These are phyloP conservation scores for Polypterus bichir DNA, from an alignment of 2,113 vertebrate species.

Conservation along the genomic window DNA sequence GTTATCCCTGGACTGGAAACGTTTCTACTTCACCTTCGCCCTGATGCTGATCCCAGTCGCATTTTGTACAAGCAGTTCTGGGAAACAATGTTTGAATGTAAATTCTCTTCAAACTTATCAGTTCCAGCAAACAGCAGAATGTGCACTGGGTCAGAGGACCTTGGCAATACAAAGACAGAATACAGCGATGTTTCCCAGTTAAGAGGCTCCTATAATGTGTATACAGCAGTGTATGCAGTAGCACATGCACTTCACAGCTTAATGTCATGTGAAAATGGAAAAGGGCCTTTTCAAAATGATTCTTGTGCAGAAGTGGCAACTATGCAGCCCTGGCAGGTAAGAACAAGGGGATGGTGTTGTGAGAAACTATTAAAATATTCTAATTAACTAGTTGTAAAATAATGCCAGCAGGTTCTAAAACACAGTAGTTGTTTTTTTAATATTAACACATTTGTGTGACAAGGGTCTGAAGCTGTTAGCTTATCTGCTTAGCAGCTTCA, in stretches of 20 bases:
- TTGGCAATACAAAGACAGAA: too few relatives aligned
- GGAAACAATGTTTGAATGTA: neutral
- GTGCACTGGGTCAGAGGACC: too few relatives aligned
- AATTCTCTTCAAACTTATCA: neutral
- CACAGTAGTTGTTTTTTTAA: too few relatives aligned
- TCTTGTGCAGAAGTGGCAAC: neutral
- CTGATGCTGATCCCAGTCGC: too few relatives aligned
- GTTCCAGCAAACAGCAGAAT: neutral
- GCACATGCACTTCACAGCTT: neutral
- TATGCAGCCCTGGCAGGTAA: slow-evolving; percentile 1
- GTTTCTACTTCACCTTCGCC: neutral
- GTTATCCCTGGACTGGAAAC: neutral
- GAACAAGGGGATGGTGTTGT: neutral
- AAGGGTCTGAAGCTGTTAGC: too few relatives aligned
- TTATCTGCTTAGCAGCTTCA: too few relatives aligned
- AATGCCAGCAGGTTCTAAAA: too few relatives aligned
- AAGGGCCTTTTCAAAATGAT: neutral
- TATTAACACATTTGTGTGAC: too few relatives aligned
- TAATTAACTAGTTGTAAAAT: too few relatives aligned
- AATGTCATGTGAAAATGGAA: neutral
- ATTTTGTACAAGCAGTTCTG: slow-evolving; percentile 1
- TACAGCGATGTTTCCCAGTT: neutral
- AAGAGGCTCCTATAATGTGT: neutral
- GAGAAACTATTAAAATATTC: too few relatives aligned
- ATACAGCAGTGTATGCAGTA: neutral